Base-by-base conservation (phyloP, 2,113 vertebrate genomes). In the Rhinoderma darwinii region DNA sequence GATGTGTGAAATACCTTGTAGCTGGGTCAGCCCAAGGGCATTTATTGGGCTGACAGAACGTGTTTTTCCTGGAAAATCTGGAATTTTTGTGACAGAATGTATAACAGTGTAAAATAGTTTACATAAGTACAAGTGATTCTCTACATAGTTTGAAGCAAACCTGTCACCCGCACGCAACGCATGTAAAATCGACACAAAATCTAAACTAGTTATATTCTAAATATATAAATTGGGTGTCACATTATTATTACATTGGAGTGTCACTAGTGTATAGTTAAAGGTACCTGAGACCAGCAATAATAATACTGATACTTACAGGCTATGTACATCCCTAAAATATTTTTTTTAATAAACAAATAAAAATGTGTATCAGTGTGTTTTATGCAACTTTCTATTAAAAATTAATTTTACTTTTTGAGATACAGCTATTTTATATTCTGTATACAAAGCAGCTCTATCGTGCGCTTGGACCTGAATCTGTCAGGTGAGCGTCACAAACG, bases 1-100 rank as follows among this genome's bases (percentile, higher is more conserved):
- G 77, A 80, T 56, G 50, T 80, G 51, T 41, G 32, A 80, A 80
- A 80, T 80, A 59, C 50, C 77, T 80, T 80, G 51, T 56, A 80
- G 50, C 77, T 56, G 51, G 77, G 77, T 80, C 77, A 80, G 30
- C 77, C 20, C 32, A 59, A 80, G 51, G 77, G 51, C 77, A 80
- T 80, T 80, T 12, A 56, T 37, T 54, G 32, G 51, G 50, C 30
- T 80, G 77, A 80, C 51, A 37, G 27, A 37, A 80, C 22, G 17
- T 41, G 68, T 80, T n/a, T 37, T 47, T 47, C 73, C 41, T 39
- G 20, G 51, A 37, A 80, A 80, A 80, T 59, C 51, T 56, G 32
- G 35, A n/a, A 59, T 80, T 80, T 80, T 80, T 39, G 32, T 59
- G 77, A 80, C 35, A 54, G 77, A 80, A 80, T 56, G 20, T 39